Evolutionary conservation across 2,888 invertebrate genomes (phyloP).

Genomic region (Automeris io): DNA sequence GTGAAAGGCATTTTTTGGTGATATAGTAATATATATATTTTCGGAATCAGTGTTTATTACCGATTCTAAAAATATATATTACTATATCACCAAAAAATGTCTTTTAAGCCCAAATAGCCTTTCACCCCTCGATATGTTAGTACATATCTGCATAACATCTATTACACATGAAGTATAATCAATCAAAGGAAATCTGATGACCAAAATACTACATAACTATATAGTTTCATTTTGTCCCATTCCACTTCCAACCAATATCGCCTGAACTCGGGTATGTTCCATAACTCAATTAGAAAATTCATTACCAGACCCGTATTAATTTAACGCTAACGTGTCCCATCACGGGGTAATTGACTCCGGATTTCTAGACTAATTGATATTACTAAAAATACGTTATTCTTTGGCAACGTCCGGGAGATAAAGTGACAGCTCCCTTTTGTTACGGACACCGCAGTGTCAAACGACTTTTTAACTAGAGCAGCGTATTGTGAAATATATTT

Average conservation of each 20-base stretch:
- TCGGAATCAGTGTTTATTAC: too few relatives aligned
- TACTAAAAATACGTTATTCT: constrained; percentile 36
- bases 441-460: constrained; percentile 25
- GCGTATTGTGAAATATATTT: not conserved
- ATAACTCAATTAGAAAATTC: constrained; percentile 2
- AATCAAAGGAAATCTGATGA: too few relatives aligned
- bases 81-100: too few relatives aligned
- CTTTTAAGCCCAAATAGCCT: too few relatives aligned
- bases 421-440: constrained; percentile 44
- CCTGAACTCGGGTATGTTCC: not conserved
- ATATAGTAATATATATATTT: too few relatives aligned
- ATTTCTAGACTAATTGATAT: constrained; percentile 54
- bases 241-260: not conserved
- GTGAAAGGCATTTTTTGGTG: too few relatives aligned
- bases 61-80: too few relatives aligned
- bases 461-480: constrained; percentile 12
- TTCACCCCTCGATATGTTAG: too few relatives aligned
- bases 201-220: too few relatives aligned
- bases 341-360: constrained; percentile 22
- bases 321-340: constrained; percentile 14
- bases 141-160: too few relatives aligned
- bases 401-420: constrained; percentile 29
- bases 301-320: not conserved
- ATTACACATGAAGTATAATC: too few relatives aligned
- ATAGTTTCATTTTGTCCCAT: not conserved